Evolutionary conservation across 2,888 invertebrate genomes (phyloP).

Genomic region (Zaprionus bogoriensis): DNA sequence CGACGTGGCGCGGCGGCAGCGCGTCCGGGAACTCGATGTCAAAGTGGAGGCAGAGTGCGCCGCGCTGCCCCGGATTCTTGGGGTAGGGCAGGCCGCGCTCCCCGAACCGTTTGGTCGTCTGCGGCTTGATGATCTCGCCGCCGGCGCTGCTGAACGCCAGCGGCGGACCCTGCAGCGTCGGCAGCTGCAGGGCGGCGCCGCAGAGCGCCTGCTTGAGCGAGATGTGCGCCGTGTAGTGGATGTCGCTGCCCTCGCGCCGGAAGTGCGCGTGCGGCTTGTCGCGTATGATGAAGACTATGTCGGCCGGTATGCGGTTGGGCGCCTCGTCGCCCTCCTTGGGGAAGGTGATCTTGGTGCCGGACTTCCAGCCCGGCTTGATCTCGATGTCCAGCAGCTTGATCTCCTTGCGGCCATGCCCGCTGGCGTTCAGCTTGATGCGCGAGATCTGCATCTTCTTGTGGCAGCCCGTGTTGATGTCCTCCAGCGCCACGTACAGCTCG

Average conservation of each 20-base stretch:
- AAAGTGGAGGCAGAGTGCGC: slow-evolving; percentile 96
- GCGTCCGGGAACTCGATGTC: slow-evolving; percentile 96
- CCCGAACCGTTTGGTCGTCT: slow-evolving; percentile 91
- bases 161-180: slow-evolving; percentile 92
- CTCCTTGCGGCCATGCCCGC: slow-evolving; percentile 89
- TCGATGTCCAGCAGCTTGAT: slow-evolving; percentile 96
- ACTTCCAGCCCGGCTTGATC: slow-evolving; percentile 98
- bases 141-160: slow-evolving; percentile 88
- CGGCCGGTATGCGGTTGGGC: slow-evolving; percentile 95
- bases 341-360: slow-evolving; percentile 98
- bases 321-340: slow-evolving; percentile 97
- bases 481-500: slow-evolving; percentile 94
- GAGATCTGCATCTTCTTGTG: slow-evolving; percentile 99
- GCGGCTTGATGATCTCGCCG: slow-evolving; percentile 93
- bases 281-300: slow-evolving; percentile 96
- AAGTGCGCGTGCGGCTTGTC: slow-evolving; percentile 95
- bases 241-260: slow-evolving; percentile 95
- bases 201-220: slow-evolving; percentile 95
- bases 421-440: slow-evolving; percentile 89
- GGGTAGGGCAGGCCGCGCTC: slow-evolving; percentile 96
- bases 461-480: slow-evolving; percentile 96
- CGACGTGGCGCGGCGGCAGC: slow-evolving; percentile 89
- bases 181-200: slow-evolving; percentile 94
- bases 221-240: slow-evolving; percentile 93
- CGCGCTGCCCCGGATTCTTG: slow-evolving; percentile 93